Percentiles rank a stretch among this genome's conserved stretches.
Conservation (phyloP, 2,113 vertebrate genomes). For the Balaeniceps rex region DNA sequence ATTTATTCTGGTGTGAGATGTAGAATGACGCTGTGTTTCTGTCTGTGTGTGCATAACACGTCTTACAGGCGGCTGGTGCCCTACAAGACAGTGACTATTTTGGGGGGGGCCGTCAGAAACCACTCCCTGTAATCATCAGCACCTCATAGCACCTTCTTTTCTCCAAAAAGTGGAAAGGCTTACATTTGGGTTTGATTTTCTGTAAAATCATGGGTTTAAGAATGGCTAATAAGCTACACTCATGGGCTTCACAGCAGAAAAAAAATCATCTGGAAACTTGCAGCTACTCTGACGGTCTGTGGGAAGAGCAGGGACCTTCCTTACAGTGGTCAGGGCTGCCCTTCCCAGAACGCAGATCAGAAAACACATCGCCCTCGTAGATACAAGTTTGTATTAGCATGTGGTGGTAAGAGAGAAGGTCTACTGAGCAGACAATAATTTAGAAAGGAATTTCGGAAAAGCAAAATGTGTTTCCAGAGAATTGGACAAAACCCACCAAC, state of each 20-base stretch:
- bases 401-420: accelerated
- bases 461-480: not conserved
- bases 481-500: not conserved
- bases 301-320: not conserved
- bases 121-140: accelerated
- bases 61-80: not conserved
- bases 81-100: not conserved
- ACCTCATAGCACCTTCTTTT: not conserved
- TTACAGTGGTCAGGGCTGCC: not conserved
- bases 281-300: not conserved
- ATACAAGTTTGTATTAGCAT: not conserved
- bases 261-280: not conserved
- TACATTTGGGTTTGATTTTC: not conserved
- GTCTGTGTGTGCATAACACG: not conserved
- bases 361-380: not conserved
- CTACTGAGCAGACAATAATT: not conserved
- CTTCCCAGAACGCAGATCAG: not conserved
- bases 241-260: not conserved
- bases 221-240: not conserved
- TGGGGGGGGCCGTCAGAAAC: not conserved
- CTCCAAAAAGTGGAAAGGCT: not conserved
- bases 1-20: not conserved
- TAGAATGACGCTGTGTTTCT: not conserved
- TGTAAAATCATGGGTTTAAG: not conserved
- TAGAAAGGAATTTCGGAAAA: not conserved